These are phyloP conservation scores for Hoplodrina blanda DNA, from an alignment of 2,888 invertebrate species.

Conservation along the genomic window DNA sequence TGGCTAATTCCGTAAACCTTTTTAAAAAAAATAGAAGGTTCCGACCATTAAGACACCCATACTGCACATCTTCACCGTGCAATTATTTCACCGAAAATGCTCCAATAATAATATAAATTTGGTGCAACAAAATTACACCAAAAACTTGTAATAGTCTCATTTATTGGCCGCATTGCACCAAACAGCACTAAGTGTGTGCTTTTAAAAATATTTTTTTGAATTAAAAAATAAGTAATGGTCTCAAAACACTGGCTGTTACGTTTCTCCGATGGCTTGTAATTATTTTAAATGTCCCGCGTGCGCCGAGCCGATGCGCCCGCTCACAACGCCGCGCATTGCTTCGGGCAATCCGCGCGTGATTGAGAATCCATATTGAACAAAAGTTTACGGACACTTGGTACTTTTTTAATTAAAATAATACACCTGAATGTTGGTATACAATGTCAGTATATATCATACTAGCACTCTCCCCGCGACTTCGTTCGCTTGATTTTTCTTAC, in stretches of 20 bases:
- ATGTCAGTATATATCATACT: neutral
- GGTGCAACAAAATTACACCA: slow-evolving; percentile 76
- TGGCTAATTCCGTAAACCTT: slow-evolving; percentile 19
- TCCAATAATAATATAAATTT: slow-evolving; percentile 69
- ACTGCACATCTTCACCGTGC: slow-evolving; percentile 53
- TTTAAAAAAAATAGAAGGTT: slow-evolving; percentile 28
- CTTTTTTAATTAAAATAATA: slow-evolving; percentile 53
- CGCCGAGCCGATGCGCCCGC: slow-evolving; percentile 67
- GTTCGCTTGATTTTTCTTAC: too few species aligned
- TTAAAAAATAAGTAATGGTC: slow-evolving; percentile 90
- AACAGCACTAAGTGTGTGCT: slow-evolving; percentile 85
- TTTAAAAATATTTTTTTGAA: slow-evolving; percentile 86
- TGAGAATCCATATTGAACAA: slow-evolving; percentile 86
- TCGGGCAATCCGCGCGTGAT: slow-evolving; percentile 82
- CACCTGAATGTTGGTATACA: slow-evolving; percentile 25
- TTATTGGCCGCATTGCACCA: slow-evolving; percentile 80
- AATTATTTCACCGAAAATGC: slow-evolving; percentile 64
- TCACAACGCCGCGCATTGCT: slow-evolving; percentile 71
- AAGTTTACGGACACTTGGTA: slow-evolving; percentile 51
- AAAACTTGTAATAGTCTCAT: slow-evolving; percentile 80
- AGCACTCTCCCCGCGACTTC: too few species aligned
- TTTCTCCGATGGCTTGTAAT: slow-evolving; percentile 90
- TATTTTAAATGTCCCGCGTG: slow-evolving; percentile 91
- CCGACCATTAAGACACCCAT: slow-evolving; percentile 50
- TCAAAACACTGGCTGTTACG: slow-evolving; percentile 90